A percentile compares a stretch with the other conserved stretches of the same genome.
phyloP scores from a whole-genome alignment of 2,888 invertebrate genomes.

The Dendrolimus pini region DNA sequence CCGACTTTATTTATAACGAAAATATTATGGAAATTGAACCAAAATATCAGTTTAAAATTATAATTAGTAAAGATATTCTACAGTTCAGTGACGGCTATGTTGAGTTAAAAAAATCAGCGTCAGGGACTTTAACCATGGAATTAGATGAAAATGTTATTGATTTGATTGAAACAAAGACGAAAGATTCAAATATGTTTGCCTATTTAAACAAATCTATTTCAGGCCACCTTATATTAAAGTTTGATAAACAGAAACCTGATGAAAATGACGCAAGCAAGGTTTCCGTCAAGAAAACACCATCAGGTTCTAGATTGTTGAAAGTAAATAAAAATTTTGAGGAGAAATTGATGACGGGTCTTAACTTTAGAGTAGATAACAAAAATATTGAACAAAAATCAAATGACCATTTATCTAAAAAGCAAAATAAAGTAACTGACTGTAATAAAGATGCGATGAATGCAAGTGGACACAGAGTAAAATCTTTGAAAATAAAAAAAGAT shows the following conservation, averaged over 20 bases:
- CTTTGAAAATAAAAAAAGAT: background rate
- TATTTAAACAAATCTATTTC: constrained; percentile 25
- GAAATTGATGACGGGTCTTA: background rate
- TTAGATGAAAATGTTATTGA: constrained; percentile 31
- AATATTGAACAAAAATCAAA: background rate
- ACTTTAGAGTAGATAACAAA: background rate
- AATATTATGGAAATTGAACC: constrained; percentile 8
- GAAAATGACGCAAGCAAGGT: constrained; percentile 14
- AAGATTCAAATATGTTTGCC: constrained; percentile 19
- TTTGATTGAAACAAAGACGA: constrained; percentile 25
- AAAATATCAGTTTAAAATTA: constrained; percentile 10
- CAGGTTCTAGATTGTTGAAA: constrained; percentile 25
- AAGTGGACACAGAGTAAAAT: background rate
- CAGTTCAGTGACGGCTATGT: constrained; percentile 12
- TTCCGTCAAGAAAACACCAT: constrained; percentile 19
- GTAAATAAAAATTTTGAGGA: constrained; percentile 20
- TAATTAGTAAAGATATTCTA: constrained; percentile 10
- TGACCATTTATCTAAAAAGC: background rate
- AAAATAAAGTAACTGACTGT: constrained; percentile 13
- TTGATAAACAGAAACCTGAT: constrained; percentile 15
- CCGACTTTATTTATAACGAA: constrained; percentile 4
- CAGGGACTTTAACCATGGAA: constrained; percentile 29
- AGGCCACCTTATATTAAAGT: constrained; percentile 24
- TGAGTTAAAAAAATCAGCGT: constrained; percentile 23
- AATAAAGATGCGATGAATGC: background rate